phyloP scores from a whole-genome alignment of 2,888 invertebrate genomes.

The Phaedon cochleariae region DNA sequence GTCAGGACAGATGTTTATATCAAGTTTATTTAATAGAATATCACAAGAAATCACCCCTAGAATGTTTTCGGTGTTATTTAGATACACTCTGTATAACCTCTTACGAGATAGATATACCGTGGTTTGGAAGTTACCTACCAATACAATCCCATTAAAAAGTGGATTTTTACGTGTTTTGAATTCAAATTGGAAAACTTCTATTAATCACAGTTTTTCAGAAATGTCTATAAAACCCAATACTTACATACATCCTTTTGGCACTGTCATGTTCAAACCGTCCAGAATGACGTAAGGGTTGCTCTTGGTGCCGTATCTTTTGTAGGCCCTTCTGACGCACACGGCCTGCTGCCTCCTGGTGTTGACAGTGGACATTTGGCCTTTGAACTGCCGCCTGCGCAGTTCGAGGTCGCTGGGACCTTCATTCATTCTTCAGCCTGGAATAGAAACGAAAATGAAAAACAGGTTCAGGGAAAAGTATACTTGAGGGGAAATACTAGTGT shows the following conservation, averaged over 20 bases:
- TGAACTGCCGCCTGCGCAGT: constrained; percentile 52
- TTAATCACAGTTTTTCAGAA: too few species aligned
- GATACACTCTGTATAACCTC: too few species aligned
- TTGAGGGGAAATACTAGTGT: too few species aligned
- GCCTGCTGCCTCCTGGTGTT: constrained; percentile 77
- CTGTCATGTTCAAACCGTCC: constrained; percentile 90
- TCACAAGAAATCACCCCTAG: too few species aligned
- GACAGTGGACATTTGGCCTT: constrained; percentile 54
- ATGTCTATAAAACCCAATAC: constrained; percentile 13
- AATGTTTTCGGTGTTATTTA: too few species aligned
- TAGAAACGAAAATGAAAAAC: not conserved
- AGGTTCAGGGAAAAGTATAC: not conserved
- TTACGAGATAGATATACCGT: too few species aligned
- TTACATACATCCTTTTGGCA: constrained; percentile 70
- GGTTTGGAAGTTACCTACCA: too few species aligned
- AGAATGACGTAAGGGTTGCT: constrained; percentile 83
- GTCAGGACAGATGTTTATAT: too few species aligned
- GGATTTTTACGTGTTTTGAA: too few species aligned
- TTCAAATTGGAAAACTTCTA: too few species aligned
- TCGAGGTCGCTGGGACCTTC: constrained; percentile 51
- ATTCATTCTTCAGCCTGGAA: constrained; percentile 35
- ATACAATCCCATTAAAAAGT: too few species aligned
- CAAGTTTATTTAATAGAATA: too few species aligned
- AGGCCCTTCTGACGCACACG: constrained; percentile 83
- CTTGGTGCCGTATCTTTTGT: constrained; percentile 83